A percentile compares a stretch with the other conserved stretches of the same genome.
phyloP scores from a whole-genome alignment of 2,888 invertebrate species.

The Diadegma fenestrale region DNA sequence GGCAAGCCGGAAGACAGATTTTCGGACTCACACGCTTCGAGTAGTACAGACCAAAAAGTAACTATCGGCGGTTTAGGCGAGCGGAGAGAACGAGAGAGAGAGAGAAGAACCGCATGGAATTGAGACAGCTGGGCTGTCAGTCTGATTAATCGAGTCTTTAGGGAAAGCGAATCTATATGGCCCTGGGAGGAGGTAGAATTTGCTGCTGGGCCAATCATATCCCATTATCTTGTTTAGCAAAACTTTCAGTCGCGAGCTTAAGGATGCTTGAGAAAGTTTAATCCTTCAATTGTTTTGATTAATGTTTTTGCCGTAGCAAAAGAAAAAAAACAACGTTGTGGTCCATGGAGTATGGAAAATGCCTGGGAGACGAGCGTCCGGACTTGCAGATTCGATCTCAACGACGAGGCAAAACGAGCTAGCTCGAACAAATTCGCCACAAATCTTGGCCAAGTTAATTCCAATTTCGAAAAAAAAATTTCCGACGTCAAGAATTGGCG shows the following conservation, averaged over 20 bases:
- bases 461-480: too few relatives aligned
- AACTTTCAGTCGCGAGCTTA: neutral
- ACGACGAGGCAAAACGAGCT: neutral
- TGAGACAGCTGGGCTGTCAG: constrained; percentile 44
- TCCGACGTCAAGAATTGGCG: too few relatives aligned
- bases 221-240: neutral
- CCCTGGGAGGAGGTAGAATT: constrained; percentile 17
- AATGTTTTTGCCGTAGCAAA: neutral
- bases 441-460: too few relatives aligned
- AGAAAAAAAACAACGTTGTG: neutral
- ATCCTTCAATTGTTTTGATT: neutral
- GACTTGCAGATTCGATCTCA: neutral
- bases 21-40: constrained; percentile 30
- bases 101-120: constrained; percentile 47
- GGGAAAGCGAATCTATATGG: constrained; percentile 40
- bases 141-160: constrained; percentile 56
- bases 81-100: constrained; percentile 14
- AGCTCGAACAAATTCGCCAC: neutral
- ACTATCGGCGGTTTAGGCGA: constrained; percentile 12
- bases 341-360: neutral
- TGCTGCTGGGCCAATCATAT: constrained; percentile 5
- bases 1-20: constrained; percentile 49
- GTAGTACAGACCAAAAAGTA: constrained; percentile 4
- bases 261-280: neutral
- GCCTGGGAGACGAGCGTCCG: neutral